Percentiles rank a stretch among this genome's conserved stretches.
These are phyloP conservation scores for Phytoseiulus persimilis DNA, from an alignment of 2,888 invertebrate species.

Conservation along the genomic window DNA sequence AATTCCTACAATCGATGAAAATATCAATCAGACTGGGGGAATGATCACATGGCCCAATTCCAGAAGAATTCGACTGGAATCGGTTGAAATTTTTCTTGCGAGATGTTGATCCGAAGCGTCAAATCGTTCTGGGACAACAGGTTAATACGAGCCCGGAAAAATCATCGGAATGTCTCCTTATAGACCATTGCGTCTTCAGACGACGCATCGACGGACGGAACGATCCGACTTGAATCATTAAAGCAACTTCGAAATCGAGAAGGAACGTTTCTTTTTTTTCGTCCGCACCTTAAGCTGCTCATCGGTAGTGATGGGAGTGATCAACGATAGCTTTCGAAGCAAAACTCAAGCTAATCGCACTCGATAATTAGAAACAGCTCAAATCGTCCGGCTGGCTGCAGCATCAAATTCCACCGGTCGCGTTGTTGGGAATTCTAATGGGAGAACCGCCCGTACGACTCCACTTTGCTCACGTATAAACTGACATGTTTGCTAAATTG, in stretches of 20 bases:
- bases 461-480: no score
- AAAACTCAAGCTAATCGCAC: no score
- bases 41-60: not conserved
- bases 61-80: not conserved
- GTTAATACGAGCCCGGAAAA: not conserved
- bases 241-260: not conserved
- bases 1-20: not conserved
- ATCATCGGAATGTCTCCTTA: not conserved
- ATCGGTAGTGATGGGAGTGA: no score
- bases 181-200: not conserved
- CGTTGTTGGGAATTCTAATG: no score
- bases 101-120: not conserved
- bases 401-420: no score
- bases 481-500: no score
- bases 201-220: not conserved
- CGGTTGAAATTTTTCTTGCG: not conserved
- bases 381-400: no score
- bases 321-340: no score
- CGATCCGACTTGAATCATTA: not conserved
- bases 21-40: not conserved
- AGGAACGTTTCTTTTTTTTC: not conserved
- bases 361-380: no score
- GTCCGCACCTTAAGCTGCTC: not conserved
- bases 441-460: no score
- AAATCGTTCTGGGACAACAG: not conserved